A percentile compares a stretch with the other conserved stretches of the same genome.
Evolutionary conservation across 2,797 vertebrate genomes (phyloP).

Genomic region (Nothura maculosa): DNA sequence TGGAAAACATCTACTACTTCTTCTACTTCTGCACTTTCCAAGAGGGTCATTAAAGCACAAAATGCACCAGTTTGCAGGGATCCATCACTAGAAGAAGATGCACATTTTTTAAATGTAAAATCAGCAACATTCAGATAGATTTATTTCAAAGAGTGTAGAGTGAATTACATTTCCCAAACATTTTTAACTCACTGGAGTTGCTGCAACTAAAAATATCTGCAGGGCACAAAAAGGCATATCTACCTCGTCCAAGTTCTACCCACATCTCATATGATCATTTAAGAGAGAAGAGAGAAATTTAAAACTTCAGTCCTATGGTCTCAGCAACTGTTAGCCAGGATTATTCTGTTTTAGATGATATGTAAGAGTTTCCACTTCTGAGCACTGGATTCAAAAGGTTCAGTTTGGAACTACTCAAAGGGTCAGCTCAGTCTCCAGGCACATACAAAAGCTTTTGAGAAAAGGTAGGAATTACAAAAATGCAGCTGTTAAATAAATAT

Average conservation of each 20-base stretch:
- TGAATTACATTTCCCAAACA: neutral
- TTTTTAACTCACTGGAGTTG: neutral
- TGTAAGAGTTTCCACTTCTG: neutral
- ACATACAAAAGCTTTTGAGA: neutral
- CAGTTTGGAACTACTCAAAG: neutral
- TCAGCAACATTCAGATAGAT: neutral
- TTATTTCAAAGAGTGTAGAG: neutral
- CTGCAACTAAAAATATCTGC: neutral
- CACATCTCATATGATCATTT: neutral
- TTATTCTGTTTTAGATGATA: neutral
- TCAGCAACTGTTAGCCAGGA: neutral
- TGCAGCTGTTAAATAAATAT: neutral
- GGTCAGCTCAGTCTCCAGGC: neutral
- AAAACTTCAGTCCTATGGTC: neutral
- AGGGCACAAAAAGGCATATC: neutral
- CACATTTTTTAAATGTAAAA: neutral
- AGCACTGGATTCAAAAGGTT: neutral
- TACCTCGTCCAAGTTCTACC: neutral
- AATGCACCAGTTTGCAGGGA: constrained; percentile 89
- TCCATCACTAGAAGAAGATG: constrained; percentile 81
- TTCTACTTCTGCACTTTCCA: constrained; percentile 91
- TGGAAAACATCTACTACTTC: constrained; percentile 94
- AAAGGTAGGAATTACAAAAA: neutral
- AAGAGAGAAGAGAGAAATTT: neutral
- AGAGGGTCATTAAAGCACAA: constrained; percentile 91